Evolutionary conservation across 2,797 vertebrate genomes (phyloP), one percentile per base, ranked within the genome.

Genomic region (Bothrops alternatus): DNA sequence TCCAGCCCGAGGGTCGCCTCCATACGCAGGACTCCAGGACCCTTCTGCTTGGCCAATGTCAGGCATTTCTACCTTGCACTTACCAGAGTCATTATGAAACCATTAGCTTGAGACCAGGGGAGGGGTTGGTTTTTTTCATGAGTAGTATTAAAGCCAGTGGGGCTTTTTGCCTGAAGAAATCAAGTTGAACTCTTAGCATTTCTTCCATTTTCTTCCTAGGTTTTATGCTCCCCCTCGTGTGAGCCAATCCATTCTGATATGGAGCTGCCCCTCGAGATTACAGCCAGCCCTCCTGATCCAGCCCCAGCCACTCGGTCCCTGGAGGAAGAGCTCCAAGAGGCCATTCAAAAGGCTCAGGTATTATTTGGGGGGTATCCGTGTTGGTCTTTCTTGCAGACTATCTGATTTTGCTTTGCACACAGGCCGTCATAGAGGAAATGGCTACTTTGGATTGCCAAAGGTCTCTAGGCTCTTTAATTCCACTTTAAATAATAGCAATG

Each of bases 311-410:
- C n/a, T 3, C 37, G 94, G 20, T 90, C 94, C 86, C 97, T 99
- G 95, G 98, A 99, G 94, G 98, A 99, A 91, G 98, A 99, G 89
- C 97, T 99, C 8, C 98, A 99, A 96, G 98, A 99, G 94, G 99
- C 98, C 6, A 99, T 99, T 94, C 98, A 98, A 94, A 98, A 98
- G 97, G 98, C 98, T 12, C 98, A 99, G 98, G 99, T 99, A 91
- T 16, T 2, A 50, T 3, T 18, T 8, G 10, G 16, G 58, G 3
- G 63, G 1, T 12, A 13, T 50, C 37, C 18, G 2, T 16, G 23
- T 37, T 47, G 37, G 20, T 47, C 12, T 85, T 16, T 13, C 14
- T 88, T 7, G 18, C 12, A 61, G 57, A 6, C 23, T 16, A 42
- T 47, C 23, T 20, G 6, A 11, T 50, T 12, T 88, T 88, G 55